Conservation (phyloP, 1,140 invertebrate species). For the Lutraria rhynchaena region DNA sequence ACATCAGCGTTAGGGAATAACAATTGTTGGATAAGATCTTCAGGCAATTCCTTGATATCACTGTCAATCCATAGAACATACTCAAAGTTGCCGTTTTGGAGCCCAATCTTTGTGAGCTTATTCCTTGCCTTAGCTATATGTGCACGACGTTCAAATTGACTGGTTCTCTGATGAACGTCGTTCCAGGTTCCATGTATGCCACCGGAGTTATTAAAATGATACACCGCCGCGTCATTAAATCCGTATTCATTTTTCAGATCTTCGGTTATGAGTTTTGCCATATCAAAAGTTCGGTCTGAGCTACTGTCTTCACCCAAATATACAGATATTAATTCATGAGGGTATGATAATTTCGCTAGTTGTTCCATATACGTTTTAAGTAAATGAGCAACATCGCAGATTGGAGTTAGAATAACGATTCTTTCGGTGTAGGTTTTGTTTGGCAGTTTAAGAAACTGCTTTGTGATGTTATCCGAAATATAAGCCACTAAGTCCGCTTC, state of each 20-base stretch:
- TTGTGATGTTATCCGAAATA: constrained; percentile 60
- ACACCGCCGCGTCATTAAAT: constrained; percentile 65
- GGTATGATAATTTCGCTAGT: constrained; percentile 73
- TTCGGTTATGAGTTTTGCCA: constrained; percentile 60
- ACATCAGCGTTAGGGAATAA: constrained; percentile 73
- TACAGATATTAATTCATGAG: constrained; percentile 73
- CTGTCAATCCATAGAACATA: constrained; percentile 79
- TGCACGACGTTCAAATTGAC: constrained; percentile 68
- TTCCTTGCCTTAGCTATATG: constrained; percentile 78
- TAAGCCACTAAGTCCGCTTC: constrained; percentile 65
- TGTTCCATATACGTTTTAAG: constrained; percentile 65
- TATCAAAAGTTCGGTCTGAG: constrained; percentile 69
- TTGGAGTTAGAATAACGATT: constrained; percentile 76
- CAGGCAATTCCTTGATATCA: constrained; percentile 72
- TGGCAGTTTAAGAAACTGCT: constrained; percentile 60
- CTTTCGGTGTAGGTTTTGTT: constrained; percentile 52
- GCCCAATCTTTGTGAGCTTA: constrained; percentile 63
- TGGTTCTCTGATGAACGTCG: constrained; percentile 62
- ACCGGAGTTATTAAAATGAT: constrained; percentile 68
- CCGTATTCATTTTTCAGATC: constrained; percentile 64
- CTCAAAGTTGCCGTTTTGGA: constrained; percentile 66
- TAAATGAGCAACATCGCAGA: constrained; percentile 71
- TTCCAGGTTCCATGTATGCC: constrained; percentile 66
- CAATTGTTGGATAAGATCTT: constrained; percentile 76
- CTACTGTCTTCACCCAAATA: constrained; percentile 79